A percentile compares a stretch with the other conserved stretches of the same genome.
phyloP scores from a whole-genome alignment of 2,888 invertebrate genomes.

The Enchytraeus crypticus region DNA sequence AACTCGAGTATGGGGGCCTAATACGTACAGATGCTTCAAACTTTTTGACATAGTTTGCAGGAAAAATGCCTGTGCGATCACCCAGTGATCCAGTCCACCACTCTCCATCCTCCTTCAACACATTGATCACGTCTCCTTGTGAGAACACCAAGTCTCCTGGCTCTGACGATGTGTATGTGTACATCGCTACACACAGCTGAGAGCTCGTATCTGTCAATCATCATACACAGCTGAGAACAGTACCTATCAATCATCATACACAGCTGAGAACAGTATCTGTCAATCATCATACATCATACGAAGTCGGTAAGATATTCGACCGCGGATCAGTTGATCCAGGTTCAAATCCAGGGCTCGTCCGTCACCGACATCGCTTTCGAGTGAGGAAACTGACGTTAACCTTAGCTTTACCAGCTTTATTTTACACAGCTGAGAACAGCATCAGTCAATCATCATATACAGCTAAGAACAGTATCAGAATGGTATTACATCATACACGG shows the following conservation, averaged over 20 bases:
- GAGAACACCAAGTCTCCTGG: conserved; percentile 83
- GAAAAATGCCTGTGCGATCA: conserved; percentile 80
- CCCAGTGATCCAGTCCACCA: conserved; percentile 96
- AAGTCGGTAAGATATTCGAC: too few species aligned
- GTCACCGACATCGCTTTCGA: too few species aligned
- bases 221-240: background rate
- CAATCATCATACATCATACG: too few species aligned
- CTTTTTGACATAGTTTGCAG: conserved; percentile 77
- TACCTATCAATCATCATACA: background rate
- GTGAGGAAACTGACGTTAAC: too few species aligned
- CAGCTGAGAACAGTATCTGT: background rate
- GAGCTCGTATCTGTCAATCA: conserved; percentile 3
- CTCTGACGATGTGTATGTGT: conserved; percentile 54
- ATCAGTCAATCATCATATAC: too few species aligned
- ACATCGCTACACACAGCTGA: conserved; percentile 41
- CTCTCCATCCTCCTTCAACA: conserved; percentile 82
- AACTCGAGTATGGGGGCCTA: too few species aligned
- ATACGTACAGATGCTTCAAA: conserved; percentile 15
- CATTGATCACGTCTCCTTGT: conserved; percentile 73
- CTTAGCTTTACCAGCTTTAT: too few species aligned
- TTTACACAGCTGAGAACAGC: too few species aligned
- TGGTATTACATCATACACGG: background rate
- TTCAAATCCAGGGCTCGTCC: too few species aligned
- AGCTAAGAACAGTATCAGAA: too few species aligned
- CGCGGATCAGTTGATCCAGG: too few species aligned